These are phyloP conservation scores for Copidosoma aretas DNA, from an alignment of 2,888 invertebrate genomes.

Conservation along the genomic window DNA sequence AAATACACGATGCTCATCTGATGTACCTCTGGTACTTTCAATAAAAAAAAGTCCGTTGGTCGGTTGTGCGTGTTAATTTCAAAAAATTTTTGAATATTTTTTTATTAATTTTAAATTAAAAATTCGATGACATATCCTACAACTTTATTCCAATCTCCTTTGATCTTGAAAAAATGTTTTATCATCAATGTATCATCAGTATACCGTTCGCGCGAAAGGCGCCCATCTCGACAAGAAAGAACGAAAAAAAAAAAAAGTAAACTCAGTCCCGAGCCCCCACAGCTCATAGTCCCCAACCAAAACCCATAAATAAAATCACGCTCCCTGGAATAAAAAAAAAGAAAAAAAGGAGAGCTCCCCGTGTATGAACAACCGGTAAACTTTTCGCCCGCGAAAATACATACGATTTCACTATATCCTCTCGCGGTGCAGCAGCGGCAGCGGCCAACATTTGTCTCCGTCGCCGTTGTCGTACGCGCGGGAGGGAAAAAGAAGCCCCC, in stretches of 20 bases:
- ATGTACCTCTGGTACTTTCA: no score
- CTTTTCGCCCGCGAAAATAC: not conserved
- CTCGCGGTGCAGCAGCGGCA: not conserved
- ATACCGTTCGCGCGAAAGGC: not conserved
- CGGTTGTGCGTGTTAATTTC: no score
- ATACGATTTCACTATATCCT: not conserved
- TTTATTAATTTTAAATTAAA: no score
- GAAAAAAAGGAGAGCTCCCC: not conserved
- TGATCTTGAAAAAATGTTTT: no score
- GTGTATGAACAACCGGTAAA: not conserved
- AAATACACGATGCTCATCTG: no score
- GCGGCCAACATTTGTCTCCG: conserved; percentile 21
- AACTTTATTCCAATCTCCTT: no score
- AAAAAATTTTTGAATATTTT: no score
- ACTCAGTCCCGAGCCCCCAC: not conserved
- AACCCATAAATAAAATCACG: conserved; percentile 14
- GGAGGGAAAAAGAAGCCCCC: conserved; percentile 1
- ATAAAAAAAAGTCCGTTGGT: no score
- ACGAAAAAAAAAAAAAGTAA: not conserved
- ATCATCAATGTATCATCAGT: no score
- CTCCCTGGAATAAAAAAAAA: not conserved
- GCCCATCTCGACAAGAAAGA: not conserved
- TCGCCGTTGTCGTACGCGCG: no score
- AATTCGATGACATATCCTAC: no score
- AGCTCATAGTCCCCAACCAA: not conserved